Evolutionary conservation across 2,888 invertebrate genomes (phyloP), one percentile per base, ranked within the genome.

Genomic region (Aleiodes testaceus): DNA sequence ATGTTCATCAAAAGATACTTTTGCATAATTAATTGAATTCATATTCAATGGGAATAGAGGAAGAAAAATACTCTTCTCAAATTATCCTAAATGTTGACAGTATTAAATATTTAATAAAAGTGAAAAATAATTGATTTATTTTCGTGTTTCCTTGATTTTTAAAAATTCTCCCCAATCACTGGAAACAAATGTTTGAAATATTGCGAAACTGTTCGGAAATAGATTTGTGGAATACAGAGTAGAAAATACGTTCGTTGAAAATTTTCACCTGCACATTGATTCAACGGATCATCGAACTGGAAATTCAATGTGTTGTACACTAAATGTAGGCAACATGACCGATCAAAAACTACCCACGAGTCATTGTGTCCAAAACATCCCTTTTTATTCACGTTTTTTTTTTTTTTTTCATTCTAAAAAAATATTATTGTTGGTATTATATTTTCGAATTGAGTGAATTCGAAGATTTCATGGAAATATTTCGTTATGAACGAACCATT

Each of bases 281-380:
- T 66, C 44, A 66, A 49, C 63, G 50, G 30, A 66, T 53, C 53
- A 26, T 30, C 55, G 45, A 66, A 63, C 66, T 71, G 71, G 63
- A 71, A 70, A 66, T 70, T 12, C 30, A 44, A 52, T 55, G 45
- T 12, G n/a, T 59, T 26, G 5, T 53, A 14, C 55, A n/a, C 30
- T 55, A 4, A 26, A 55, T 55, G 12, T 12, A 9, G 26, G 16
- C 26, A 65, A 65, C 36, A 47, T 53, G 55, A 47, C 30, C 18
- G 65, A 65, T 70, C 70, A 65, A 70, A 70, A 65, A 55, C 20
- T 70, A 47, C 20, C 65, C 49, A 26, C 47, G 55, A 70, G 55
- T 70, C 55, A 70, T 70, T 65, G 55, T 36, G 47, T 45, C 30
- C 22, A 45, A 14, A 45, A 55, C 30, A 14, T 55, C 2, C 26